Evolutionary conservation across 2,797 vertebrate species (phyloP).

Genomic region (Malacoraja senta): DNA sequence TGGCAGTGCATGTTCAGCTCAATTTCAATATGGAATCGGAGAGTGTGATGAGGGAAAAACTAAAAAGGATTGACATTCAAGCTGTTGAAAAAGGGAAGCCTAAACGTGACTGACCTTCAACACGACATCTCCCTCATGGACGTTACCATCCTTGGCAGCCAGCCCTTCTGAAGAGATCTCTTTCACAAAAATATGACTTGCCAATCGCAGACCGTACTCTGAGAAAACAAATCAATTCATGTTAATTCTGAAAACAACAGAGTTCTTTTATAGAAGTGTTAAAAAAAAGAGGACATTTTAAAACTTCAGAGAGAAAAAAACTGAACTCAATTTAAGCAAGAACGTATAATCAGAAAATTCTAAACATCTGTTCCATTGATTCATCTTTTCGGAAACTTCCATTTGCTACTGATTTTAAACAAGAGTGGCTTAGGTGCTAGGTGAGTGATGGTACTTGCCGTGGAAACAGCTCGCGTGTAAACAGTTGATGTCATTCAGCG

Average conservation of each 20-base stretch:
- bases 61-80: neutral
- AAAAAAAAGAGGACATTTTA: neutral
- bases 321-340: neutral
- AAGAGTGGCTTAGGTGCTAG: no score
- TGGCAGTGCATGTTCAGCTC: neutral
- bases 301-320: neutral
- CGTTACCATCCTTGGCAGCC: constrained; percentile 94
- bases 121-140: constrained; percentile 97
- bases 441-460: neutral
- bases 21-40: neutral
- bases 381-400: neutral
- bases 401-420: neutral
- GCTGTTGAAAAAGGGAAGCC: neutral
- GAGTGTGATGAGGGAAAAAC: neutral
- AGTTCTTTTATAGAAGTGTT: neutral
- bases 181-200: constrained; percentile 99
- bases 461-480: neutral
- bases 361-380: neutral
- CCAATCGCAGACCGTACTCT: constrained; percentile 97
- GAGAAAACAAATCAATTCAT: neutral
- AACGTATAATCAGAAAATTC: neutral
- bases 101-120: constrained; percentile 72
- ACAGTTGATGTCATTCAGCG: neutral
- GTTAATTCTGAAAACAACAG: neutral
- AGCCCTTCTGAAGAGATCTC: constrained; percentile 98